Conservation (phyloP, 2,888 invertebrate genomes). For the Volucella bombylans region DNA sequence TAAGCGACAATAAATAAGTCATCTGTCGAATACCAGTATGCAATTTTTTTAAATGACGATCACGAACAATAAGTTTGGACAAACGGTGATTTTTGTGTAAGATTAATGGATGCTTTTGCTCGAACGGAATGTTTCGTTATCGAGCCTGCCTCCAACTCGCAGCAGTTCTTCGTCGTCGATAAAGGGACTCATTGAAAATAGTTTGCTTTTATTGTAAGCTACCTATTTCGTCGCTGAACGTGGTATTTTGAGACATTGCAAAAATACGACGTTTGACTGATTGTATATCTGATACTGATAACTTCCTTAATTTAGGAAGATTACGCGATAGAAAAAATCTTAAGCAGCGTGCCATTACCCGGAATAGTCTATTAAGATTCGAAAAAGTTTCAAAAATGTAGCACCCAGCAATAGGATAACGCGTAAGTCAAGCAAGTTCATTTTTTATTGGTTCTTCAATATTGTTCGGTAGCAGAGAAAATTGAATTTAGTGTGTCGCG, state of each 20-base stretch:
- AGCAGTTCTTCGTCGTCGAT: slow-evolving; percentile 60
- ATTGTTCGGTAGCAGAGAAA: background rate
- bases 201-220: slow-evolving; percentile 35
- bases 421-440: slow-evolving; percentile 27
- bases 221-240: slow-evolving; percentile 42
- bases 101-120: too few relatives aligned
- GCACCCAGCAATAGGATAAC: background rate
- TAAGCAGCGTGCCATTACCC: slow-evolving; percentile 46
- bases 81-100: too few relatives aligned
- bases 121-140: too few relatives aligned
- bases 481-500: too few relatives aligned
- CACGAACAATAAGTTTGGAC: too few relatives aligned
- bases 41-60: too few relatives aligned
- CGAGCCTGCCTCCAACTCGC: too few relatives aligned
- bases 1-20: too few relatives aligned
- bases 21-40: too few relatives aligned
- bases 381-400: slow-evolving; percentile 43
- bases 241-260: slow-evolving; percentile 36
- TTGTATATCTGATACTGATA: slow-evolving; percentile 39
- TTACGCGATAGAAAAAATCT: slow-evolving; percentile 45
- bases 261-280: slow-evolving; percentile 33
- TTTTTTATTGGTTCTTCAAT: slow-evolving; percentile 12
- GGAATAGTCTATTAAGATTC: slow-evolving; percentile 26
- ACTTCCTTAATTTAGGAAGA: background rate
- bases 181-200: slow-evolving; percentile 57